Conservation (phyloP, 2,113 vertebrate species). For the Xiphophorus maculatus region DNA sequence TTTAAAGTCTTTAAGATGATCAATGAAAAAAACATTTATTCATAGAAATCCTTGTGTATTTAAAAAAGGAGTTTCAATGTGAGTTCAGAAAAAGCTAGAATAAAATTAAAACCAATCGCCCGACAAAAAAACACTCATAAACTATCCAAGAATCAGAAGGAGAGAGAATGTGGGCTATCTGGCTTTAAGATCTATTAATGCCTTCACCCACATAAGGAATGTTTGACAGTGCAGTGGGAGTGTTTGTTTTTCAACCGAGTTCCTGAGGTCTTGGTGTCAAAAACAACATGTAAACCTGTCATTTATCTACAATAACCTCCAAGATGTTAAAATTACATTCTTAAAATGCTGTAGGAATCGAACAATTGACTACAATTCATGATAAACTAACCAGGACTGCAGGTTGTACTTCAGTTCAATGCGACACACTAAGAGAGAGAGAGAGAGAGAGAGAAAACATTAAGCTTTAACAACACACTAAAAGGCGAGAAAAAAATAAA, state of each 20-base stretch:
- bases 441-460: no score
- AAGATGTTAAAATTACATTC: not conserved
- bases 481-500: not conserved
- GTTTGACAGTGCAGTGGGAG: not conserved
- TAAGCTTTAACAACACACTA: not conserved
- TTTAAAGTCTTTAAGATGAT: no score
- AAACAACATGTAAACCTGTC: not conserved
- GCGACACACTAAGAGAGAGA: not conserved
- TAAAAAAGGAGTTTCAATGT: no score
- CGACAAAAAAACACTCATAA: not conserved
- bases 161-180: not conserved
- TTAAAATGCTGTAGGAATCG: no score
- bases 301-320: not conserved
- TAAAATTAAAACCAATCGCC: no score
- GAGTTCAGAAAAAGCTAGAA: not conserved
- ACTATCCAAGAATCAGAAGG: not conserved
- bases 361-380: not conserved
- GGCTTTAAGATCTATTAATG: not conserved
- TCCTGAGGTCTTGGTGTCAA: conserved; percentile 1
- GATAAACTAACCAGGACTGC: not conserved
- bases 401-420: not conserved
- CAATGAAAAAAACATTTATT: no score
- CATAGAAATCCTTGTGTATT: not conserved
- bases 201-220: not conserved
- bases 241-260: not conserved